A percentile compares a stretch with the other conserved stretches of the same genome.
These are phyloP conservation scores for Temnothorax curvispinosus DNA, from an alignment of 1,140 invertebrate species.

Conservation along the genomic window DNA sequence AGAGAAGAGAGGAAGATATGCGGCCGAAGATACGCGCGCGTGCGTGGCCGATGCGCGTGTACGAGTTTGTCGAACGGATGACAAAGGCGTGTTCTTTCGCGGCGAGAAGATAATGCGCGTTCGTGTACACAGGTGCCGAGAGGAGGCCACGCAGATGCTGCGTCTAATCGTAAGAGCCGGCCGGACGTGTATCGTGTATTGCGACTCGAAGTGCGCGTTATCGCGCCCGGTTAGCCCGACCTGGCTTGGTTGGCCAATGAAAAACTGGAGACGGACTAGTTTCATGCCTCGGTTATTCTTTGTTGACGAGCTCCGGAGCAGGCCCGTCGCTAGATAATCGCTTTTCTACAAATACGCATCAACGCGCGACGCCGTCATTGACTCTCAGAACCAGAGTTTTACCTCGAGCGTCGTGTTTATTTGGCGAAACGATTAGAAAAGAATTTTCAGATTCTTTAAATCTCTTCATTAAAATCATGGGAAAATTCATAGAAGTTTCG, in stretches of 20 bases:
- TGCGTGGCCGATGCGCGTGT: conserved; percentile 34
- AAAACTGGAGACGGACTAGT: background rate
- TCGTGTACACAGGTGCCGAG: conserved; percentile 82
- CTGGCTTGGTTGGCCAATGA: background rate
- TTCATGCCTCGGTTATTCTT: conserved; percentile 40
- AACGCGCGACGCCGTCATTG: background rate
- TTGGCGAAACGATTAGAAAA: background rate
- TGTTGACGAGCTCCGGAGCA: background rate
- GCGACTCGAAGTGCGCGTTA: conserved; percentile 19
- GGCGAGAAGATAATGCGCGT: conserved; percentile 77
- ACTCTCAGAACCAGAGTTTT: background rate
- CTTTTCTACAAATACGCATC: background rate
- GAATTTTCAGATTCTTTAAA: background rate
- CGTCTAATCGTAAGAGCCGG: conserved; percentile 62
- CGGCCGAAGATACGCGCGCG: conserved; percentile 66
- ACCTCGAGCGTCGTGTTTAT: background rate
- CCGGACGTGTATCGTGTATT: conserved; percentile 46
- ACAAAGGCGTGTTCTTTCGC: conserved; percentile 79
- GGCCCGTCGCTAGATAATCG: background rate
- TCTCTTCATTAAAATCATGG: background rate
- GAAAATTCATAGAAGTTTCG: background rate
- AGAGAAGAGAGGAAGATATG: conserved; percentile 51
- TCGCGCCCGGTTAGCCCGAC: background rate
- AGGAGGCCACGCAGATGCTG: conserved; percentile 81
- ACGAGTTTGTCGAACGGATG: conserved; percentile 74